These are phyloP conservation scores for Leucophenga maculata DNA, from an alignment of 2,888 invertebrate species.

Conservation along the genomic window DNA sequence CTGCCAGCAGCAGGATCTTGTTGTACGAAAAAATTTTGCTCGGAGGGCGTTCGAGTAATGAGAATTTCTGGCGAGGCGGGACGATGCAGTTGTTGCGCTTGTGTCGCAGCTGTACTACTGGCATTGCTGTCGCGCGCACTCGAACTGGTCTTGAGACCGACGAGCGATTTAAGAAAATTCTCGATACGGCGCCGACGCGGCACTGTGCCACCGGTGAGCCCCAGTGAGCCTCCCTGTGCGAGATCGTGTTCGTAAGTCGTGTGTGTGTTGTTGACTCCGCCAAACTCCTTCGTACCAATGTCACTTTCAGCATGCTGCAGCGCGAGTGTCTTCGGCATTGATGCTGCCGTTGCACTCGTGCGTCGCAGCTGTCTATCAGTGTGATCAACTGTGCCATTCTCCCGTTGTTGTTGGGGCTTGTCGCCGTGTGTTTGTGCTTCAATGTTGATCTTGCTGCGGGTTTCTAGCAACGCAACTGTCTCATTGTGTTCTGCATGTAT, in stretches of 20 bases:
- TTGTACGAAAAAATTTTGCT: constrained; percentile 67
- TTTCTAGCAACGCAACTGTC: constrained; percentile 69
- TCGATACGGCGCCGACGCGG: constrained; percentile 70
- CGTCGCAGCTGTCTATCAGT: constrained; percentile 35
- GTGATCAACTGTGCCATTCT: constrained; percentile 39
- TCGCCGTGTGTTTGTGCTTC: constrained; percentile 55
- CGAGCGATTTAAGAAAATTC: constrained; percentile 71
- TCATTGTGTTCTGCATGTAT: constrained; percentile 61
- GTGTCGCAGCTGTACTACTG: background rate
- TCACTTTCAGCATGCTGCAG: constrained; percentile 13
- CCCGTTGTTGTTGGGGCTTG: constrained; percentile 37
- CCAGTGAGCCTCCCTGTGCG: constrained; percentile 65
- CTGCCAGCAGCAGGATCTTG: constrained; percentile 51
- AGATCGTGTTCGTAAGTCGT: constrained; percentile 53
- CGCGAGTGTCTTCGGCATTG: constrained; percentile 11
- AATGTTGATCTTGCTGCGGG: constrained; percentile 67
- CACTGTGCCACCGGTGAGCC: constrained; percentile 66
- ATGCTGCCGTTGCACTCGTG: constrained; percentile 1
- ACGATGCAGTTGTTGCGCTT: constrained; percentile 39
- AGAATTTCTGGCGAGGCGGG: constrained; percentile 70
- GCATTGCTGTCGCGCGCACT: constrained; percentile 34
- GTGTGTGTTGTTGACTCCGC: constrained; percentile 5
- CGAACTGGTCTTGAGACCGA: constrained; percentile 67
- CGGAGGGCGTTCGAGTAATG: constrained; percentile 70
- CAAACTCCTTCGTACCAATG: constrained; percentile 26